Conservation (phyloP, 2,797 vertebrate species). For the Hippoglossus hippoglossus region DNA sequence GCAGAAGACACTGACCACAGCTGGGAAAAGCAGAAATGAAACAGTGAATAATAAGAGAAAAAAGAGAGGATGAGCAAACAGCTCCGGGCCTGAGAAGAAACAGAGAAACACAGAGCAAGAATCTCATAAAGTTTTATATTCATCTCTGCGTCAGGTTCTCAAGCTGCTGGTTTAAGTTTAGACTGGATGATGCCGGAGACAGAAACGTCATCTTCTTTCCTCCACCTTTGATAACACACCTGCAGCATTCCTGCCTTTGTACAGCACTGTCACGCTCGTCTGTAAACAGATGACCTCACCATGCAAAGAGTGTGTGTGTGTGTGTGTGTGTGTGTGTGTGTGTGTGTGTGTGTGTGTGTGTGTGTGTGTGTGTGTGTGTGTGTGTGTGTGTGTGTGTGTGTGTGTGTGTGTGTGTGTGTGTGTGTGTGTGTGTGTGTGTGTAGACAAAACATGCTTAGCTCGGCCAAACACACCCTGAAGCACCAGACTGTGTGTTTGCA, state of each 20-base stretch:
- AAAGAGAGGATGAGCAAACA: too few species aligned
- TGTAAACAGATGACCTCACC: conserved; percentile 66
- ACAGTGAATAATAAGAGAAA: background rate
- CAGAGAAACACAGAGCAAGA: background rate
- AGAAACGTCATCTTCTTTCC: conserved; percentile 10
- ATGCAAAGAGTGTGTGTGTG: background rate
- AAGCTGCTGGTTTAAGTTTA: background rate
- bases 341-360: conserved; percentile 4
- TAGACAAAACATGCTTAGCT: conserved; percentile 45
- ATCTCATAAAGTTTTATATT: background rate
- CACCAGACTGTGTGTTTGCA: conserved; percentile 9
- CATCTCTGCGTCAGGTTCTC: conserved; percentile 1
- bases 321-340: conserved; percentile 4
- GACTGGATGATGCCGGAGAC: background rate
- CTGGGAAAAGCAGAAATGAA: conserved; percentile 33
- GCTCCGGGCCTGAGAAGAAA: too few species aligned
- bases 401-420: conserved; percentile 5
- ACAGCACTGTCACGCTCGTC: conserved; percentile 23
- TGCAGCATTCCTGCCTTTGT: conserved; percentile 69
- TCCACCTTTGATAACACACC: conserved; percentile 44
- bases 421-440: conserved; percentile 6
- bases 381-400: conserved; percentile 12
- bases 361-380: conserved; percentile 2
- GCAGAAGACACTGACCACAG: conserved; percentile 20
- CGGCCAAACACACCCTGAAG: conserved; percentile 7